Conservation (phyloP, 2,113 vertebrate species). For the Chitala chitala region DNA sequence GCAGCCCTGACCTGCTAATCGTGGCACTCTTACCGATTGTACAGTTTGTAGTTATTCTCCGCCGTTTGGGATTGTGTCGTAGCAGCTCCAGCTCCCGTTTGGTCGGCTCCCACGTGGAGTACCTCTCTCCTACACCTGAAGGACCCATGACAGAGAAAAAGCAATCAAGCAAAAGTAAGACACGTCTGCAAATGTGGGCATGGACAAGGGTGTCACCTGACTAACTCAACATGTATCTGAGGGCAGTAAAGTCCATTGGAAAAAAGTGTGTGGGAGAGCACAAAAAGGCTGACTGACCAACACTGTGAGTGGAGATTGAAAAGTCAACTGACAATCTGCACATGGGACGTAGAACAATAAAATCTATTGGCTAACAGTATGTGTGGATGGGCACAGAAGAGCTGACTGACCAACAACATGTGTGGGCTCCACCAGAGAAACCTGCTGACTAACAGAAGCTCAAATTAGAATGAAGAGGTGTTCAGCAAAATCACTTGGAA, state of each 20-base stretch:
- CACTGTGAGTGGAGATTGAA: not conserved
- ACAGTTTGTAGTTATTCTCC: slow-evolving; percentile 98
- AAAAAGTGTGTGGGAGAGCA: not conserved
- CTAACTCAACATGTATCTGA: no score
- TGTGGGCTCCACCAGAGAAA: no score
- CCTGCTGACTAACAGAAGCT: no score
- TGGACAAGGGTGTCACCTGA: not conserved
- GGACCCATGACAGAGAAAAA: slow-evolving; percentile 38
- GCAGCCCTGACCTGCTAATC: no score
- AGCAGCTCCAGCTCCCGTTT: slow-evolving; percentile 95
- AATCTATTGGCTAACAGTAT: not conserved
- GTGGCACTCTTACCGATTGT: slow-evolving; percentile 80
- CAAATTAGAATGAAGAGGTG: no score
- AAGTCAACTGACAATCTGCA: not conserved
- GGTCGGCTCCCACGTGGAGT: slow-evolving; percentile 97
- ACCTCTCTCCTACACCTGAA: slow-evolving; percentile 92
- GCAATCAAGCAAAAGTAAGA: slow-evolving; percentile 18
- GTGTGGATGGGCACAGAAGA: not conserved
- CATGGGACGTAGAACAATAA: no score
- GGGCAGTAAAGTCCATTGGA: not conserved
- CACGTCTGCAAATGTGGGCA: not conserved
- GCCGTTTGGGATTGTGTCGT: slow-evolving; percentile 95
- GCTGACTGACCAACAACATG: not conserved
- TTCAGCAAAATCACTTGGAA: no score
- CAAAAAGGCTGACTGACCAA: not conserved